Evolutionary conservation across 2,888 invertebrate genomes (phyloP), one percentile per base, ranked within the genome.

Genomic region (Drosophila longiperda): DNA sequence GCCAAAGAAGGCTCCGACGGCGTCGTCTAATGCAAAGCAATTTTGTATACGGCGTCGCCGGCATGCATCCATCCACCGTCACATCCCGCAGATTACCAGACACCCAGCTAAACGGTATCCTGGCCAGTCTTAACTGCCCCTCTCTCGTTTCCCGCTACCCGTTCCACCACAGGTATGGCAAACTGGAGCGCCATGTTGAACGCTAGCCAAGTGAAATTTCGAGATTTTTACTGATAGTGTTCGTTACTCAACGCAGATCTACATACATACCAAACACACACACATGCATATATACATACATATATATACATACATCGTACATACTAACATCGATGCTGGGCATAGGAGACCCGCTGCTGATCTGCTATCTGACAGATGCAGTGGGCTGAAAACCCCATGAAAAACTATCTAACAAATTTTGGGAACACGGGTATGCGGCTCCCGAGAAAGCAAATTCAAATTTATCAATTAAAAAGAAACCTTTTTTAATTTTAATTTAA

Each of bases 11-110:
- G 49, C 55, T 40, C 53, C 64, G 64, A 60, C 74, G 77, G 68
- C 75, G 66, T 81, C 54, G 78, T 42, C 42, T 86, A 90, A 90
- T 87, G 83, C 78, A 75, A 82, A 85, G 87, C 83, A 89, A 90
- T 90, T 89, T 85, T 69, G 67, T 78, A 78, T 45, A 15, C 45
- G 45, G 45, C 55, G 76, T 33, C 50, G 76, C 32, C 38, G 33
- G 60, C 26, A 65, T 60, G 38, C 49, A 49, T 49, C n/a, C n/a
- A 36, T 36, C 32, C 57, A 32, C 32, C 29, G 11, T 23, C 15
- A 36, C 26, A 40, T n/a, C 29, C 20, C 12, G 2, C 54, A 66
- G 73, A 40, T 61, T 58, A 58, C 82, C 82, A 67, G 66, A 54
- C 60, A 69, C 73, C 62, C 62, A 60, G 78, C 83, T 83, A 82